Conservation (phyloP, 1,140 invertebrate genomes). For the Macrosteles quadrilineatus region DNA sequence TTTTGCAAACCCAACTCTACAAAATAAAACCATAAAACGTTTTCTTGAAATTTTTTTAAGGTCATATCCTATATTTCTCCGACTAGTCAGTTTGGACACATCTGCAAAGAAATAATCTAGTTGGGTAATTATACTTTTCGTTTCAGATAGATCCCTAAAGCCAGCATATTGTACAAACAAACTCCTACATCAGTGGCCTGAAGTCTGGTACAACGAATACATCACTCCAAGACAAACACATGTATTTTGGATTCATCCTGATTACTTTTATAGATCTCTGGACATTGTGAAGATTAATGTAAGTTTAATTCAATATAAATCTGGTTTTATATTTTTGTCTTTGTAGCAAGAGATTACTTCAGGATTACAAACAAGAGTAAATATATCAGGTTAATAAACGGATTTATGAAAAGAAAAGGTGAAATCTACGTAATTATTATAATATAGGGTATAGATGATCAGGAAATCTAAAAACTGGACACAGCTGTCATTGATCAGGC, state of each 20-base stretch:
- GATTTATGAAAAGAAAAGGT: neutral
- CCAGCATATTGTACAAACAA: constrained; percentile 5
- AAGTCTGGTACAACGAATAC: constrained; percentile 25
- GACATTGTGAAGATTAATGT: constrained; percentile 24
- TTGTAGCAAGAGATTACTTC: neutral
- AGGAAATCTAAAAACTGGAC: too few species aligned
- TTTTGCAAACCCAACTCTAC: too few species aligned
- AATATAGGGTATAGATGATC: too few species aligned
- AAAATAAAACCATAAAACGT: too few species aligned
- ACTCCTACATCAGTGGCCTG: neutral
- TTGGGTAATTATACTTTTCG: too few species aligned
- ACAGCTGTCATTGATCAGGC: too few species aligned
- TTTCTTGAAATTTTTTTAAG: too few species aligned
- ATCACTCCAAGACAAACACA: constrained; percentile 26
- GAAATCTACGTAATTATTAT: too few species aligned
- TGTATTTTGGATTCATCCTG: constrained; percentile 26
- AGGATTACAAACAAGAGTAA: neutral
- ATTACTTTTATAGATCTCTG: constrained; percentile 17
- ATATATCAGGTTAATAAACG: neutral
- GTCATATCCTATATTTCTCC: too few species aligned
- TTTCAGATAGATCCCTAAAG: constrained; percentile 14
- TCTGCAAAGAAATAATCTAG: too few species aligned
- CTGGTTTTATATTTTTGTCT: neutral
- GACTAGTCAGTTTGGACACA: too few species aligned
- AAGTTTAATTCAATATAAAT: too few species aligned